Evolutionary conservation across 2,113 vertebrate species (phyloP), one percentile per base, ranked within the genome.

Genomic region (Notarius lentiginosus): DNA sequence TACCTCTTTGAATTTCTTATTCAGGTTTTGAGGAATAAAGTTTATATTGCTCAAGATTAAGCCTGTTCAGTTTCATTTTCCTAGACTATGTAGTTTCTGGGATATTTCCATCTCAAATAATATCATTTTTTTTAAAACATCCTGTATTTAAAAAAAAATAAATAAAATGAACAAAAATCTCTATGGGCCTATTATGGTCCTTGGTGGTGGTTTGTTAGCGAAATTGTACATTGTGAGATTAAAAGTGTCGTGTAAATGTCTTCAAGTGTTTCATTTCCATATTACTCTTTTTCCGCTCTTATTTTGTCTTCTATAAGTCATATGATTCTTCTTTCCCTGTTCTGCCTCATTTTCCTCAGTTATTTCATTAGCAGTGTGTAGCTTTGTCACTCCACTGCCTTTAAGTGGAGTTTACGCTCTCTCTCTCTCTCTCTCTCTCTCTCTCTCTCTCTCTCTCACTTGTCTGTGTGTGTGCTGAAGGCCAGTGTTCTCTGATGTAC

Each of bases 341-440:
- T 4, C 60, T 77, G 15, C 55, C 41, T 49, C 20, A n/a, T 34
- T 58, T 53, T 58, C 41, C 55, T 72, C 30, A 51, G 34, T 84
- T 79, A 70, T 77, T 82, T 82, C 27, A 85, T 87, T 75, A 84
- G 55, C 22, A 20, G 34, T 15, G 73, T 10, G 4, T 41, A 82
- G 53, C 55, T 86, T 85, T 61, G 58, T 60, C 51, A 47, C 65
- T 66, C 75, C 53, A n/a, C 15, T 47, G 68, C 75, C 47, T 61
- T 84, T 41, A 41, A 41, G 80, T 84, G 60, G n/a, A 87, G 83
- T 70, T 76, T 75, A 41, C 41, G 41, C 41, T 34, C 34, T 34
- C 34, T 34, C 34, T 41, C 34, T 41, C 34, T 41, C 34, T 41
- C 34, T 41, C 34, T 41, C 34, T 41, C 34, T 41, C 34, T 41